A percentile compares a stretch with the other conserved stretches of the same genome.
Evolutionary conservation across 2,888 invertebrate species (phyloP).

Genomic region (Mesorhabditis belari): DNA sequence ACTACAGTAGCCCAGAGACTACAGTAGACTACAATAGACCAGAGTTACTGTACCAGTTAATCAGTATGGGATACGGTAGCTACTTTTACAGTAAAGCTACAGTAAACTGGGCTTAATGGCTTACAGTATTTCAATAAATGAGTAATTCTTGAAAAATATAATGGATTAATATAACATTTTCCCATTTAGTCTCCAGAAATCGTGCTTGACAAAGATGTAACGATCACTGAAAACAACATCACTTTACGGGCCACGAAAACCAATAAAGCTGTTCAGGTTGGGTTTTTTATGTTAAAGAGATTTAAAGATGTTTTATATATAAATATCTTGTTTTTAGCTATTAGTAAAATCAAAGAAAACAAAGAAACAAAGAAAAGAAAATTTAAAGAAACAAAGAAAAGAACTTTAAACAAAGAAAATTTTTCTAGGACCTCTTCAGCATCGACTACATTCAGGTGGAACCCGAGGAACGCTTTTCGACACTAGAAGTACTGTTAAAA

Average conservation of each 20-base stretch:
- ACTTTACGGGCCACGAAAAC: constrained; percentile 43
- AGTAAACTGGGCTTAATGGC: too few species aligned
- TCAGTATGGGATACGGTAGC: too few species aligned
- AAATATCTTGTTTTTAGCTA: neutral
- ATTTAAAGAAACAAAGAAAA: neutral
- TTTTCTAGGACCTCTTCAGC: constrained; percentile 29
- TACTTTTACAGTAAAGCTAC: too few species aligned
- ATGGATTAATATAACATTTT: constrained; percentile 3
- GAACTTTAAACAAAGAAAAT: constrained; percentile 2
- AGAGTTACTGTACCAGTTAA: too few species aligned
- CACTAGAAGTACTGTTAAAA: constrained; percentile 35
- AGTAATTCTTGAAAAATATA: too few species aligned
- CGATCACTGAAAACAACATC: constrained; percentile 38
- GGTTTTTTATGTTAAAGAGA: neutral
- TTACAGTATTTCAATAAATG: too few species aligned
- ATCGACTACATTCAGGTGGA: constrained; percentile 45
- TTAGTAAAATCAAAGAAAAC: neutral
- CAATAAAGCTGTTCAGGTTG: constrained; percentile 41
- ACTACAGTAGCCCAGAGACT: too few species aligned
- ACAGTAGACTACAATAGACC: too few species aligned
- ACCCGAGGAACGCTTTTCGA: constrained; percentile 44
- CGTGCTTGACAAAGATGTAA: constrained; percentile 23
- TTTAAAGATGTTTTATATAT: neutral
- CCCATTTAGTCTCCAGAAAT: constrained; percentile 30
- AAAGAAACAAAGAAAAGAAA: neutral